Base-by-base conservation (phyloP, 92 coral and sea anemone species). In the Nematostella vectensis region DNA sequence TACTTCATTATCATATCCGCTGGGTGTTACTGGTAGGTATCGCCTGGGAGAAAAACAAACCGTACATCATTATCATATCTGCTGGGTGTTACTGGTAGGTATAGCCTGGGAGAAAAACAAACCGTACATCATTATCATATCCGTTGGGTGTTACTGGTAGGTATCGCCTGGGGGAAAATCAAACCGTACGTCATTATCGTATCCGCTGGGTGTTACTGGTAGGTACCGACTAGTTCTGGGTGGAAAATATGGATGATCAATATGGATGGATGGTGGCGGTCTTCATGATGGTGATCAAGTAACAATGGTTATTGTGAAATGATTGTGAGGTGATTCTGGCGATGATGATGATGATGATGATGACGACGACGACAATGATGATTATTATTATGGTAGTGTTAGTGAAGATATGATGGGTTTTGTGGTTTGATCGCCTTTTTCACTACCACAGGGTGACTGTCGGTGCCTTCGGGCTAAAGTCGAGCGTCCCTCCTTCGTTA, bases 71-170 rank as follows among this genome's bases (percentile, higher is more conserved):
- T 2, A 71, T 85, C 20, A 76, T 88, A 12, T 31, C 81, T 3
- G 83, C 87, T 12, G 94, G 94, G 1, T 85, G 94, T 18, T 85
- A 85, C 58, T 82, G 89, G 89, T 82, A 48, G 57, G 70, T 10
- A 15, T 8, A 36, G 68, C 78, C 4, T 77, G 82, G 68, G 87
- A 80, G 67, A 85, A 76, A 58, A 75, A 71, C 63, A 80, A 85
- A 60, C 80, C 94, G 0, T 80, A 75, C 68, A 74, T 85, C 42
- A 83, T 80, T 2, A 71, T 85, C 20, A 76, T 88, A 12, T 31
- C 81, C 2, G 83, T 82, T 12, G 94, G 94, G 1, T 85, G 94
- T 18, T 85, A 85, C 58, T 82, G 89, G 89, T 82, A 48, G 57
- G 70, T 10, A 36, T 85, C 28, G 68, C 78, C 4, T 77, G 82